Conservation (phyloP, 2,797 vertebrate species). For the Diglossa cyanea region DNA sequence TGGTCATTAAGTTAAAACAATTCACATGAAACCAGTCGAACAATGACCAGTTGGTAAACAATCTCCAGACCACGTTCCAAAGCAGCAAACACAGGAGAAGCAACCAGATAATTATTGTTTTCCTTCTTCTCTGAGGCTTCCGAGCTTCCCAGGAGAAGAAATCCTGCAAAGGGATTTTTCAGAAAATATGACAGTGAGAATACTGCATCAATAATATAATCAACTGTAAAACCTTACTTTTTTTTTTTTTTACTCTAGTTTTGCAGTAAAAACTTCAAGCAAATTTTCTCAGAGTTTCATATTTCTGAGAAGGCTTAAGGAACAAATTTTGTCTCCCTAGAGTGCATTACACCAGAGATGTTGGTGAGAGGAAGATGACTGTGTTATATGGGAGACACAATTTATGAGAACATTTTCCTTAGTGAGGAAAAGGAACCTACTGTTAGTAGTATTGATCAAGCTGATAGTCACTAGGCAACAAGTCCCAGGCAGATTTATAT, state of each 20-base stretch:
- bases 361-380: background rate
- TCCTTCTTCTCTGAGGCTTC: too few species aligned
- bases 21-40: too few species aligned
- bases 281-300: background rate
- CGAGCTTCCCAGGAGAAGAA: too few species aligned
- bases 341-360: background rate
- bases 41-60: too few species aligned
- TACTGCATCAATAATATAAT: background rate
- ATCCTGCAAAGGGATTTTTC: too few species aligned
- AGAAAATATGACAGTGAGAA: too few species aligned
- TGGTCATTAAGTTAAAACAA: too few species aligned
- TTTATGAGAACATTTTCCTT: background rate
- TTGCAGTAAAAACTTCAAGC: background rate
- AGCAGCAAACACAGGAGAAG: too few species aligned
- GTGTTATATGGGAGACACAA: background rate
- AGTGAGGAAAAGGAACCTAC: background rate
- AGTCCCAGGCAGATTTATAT: background rate
- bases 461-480: constrained; percentile 25
- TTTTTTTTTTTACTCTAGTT: background rate
- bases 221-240: background rate
- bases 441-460: background rate
- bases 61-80: too few species aligned
- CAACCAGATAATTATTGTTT: too few species aligned
- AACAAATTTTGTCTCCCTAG: background rate
- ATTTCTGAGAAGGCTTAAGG: background rate